Evolutionary conservation across 2,888 invertebrate species (phyloP).

Genomic region (Drosophila mimica): DNA sequence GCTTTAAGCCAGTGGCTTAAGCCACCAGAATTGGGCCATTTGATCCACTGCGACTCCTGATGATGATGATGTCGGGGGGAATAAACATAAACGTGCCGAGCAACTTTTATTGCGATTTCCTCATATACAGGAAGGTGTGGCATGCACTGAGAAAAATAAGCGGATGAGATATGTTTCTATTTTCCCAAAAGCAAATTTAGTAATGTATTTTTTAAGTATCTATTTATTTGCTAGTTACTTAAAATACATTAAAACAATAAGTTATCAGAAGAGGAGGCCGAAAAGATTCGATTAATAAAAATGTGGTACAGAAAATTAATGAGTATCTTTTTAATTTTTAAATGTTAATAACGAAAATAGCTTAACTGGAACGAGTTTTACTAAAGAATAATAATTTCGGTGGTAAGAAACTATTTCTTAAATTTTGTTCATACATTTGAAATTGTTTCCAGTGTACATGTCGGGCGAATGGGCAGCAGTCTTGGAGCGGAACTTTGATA

Average conservation of each 20-base stretch:
- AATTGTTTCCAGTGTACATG: conserved; percentile 18
- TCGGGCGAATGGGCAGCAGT: conserved; percentile 10
- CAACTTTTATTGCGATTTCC: conserved; percentile 64
- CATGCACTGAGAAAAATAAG: conserved; percentile 24
- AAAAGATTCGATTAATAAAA: neutral
- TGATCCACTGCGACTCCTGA: conserved; percentile 68
- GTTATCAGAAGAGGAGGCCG: too few relatives aligned
- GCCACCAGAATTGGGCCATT: conserved; percentile 49
- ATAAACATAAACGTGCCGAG: conserved; percentile 68
- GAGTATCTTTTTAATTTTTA: neutral
- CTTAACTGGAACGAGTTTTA: neutral
- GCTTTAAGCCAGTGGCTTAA: conserved; percentile 5
- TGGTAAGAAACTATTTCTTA: neutral
- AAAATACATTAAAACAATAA: neutral
- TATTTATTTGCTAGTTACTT: neutral
- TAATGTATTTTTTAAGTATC: neutral
- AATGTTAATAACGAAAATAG: neutral
- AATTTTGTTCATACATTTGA: neutral
- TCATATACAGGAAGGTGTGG: conserved; percentile 39
- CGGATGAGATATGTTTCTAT: neutral
- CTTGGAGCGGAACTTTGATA: conserved; percentile 57
- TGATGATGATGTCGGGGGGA: conserved; percentile 38
- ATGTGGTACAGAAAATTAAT: neutral
- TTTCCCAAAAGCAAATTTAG: neutral
- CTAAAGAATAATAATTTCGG: neutral